These are phyloP conservation scores for Brenthis daphne DNA, from an alignment of 2,888 invertebrate species.

Conservation along the genomic window DNA sequence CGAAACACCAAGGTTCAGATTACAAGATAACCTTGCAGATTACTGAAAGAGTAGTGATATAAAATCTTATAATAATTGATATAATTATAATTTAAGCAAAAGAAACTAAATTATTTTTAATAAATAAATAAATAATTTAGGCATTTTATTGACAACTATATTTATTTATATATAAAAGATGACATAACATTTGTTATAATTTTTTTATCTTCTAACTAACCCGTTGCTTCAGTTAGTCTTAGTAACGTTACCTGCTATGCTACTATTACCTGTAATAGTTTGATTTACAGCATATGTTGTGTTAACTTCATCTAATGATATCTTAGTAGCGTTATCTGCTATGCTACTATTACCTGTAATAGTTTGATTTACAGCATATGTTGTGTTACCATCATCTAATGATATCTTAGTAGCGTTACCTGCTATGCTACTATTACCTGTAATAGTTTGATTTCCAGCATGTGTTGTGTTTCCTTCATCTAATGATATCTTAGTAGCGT, in stretches of 20 bases:
- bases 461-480: constrained; percentile 19
- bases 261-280: neutral
- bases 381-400: constrained; percentile 16
- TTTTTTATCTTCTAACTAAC: neutral
- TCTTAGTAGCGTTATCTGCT: neutral
- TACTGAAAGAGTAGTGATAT: too few relatives aligned
- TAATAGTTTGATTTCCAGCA: neutral
- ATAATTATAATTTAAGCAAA: too few relatives aligned
- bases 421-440: neutral
- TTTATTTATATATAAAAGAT: neutral
- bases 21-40: too few relatives aligned
- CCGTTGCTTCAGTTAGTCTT: neutral
- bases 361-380: neutral
- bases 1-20: too few relatives aligned
- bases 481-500: neutral
- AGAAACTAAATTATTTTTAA: too few relatives aligned
- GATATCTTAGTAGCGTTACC: neutral
- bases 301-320: constrained; percentile 13
- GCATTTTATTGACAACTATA: too few relatives aligned
- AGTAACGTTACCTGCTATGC: neutral
- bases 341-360: neutral
- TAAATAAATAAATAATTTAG: too few relatives aligned
- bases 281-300: neutral
- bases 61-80: too few relatives aligned
- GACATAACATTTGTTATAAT: neutral